A percentile compares a stretch with the other conserved stretches of the same genome.
phyloP scores from a whole-genome alignment of 1,140 invertebrate genomes.

The Zaprionus vittiger region DNA sequence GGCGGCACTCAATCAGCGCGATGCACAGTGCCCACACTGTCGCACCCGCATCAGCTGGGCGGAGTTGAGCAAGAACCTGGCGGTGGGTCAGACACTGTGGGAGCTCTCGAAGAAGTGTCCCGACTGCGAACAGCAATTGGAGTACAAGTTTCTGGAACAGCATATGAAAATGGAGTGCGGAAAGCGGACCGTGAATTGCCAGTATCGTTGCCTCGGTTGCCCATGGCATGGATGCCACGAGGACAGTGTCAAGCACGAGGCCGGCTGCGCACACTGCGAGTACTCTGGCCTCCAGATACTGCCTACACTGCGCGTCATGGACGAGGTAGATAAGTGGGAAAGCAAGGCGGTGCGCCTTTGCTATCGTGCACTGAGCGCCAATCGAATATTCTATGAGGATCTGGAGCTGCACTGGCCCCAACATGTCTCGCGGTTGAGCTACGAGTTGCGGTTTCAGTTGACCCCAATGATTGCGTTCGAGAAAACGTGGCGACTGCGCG shows the following conservation, averaged over 20 bases:
- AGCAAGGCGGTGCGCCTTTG: neutral
- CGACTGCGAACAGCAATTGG: conserved; percentile 10
- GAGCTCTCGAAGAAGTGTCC: conserved; percentile 30
- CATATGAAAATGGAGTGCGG: conserved; percentile 20
- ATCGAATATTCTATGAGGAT: conserved; percentile 11
- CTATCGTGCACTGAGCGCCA: conserved; percentile 3
- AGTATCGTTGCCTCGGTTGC: conserved; percentile 40
- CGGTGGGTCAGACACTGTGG: conserved; percentile 23
- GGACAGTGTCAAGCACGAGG: conserved; percentile 4
- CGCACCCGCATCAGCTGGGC: conserved; percentile 34
- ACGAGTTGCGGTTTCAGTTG: neutral
- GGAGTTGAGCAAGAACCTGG: conserved; percentile 23
- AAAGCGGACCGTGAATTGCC: conserved; percentile 25
- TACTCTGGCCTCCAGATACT: conserved; percentile 14
- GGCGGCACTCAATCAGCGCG: neutral
- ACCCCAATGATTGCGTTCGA: conserved; percentile 11
- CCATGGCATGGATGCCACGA: conserved; percentile 15
- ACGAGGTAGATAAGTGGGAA: neutral
- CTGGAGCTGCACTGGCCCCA: conserved; percentile 26
- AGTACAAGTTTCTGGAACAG: neutral
- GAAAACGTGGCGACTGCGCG: conserved; percentile 18
- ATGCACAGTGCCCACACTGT: conserved; percentile 38
- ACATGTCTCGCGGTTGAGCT: neutral
- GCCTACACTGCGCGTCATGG: neutral
- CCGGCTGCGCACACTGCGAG: neutral